Base-by-base conservation (phyloP, 2,797 vertebrate genomes). In the Clarias pachynema region DNA sequence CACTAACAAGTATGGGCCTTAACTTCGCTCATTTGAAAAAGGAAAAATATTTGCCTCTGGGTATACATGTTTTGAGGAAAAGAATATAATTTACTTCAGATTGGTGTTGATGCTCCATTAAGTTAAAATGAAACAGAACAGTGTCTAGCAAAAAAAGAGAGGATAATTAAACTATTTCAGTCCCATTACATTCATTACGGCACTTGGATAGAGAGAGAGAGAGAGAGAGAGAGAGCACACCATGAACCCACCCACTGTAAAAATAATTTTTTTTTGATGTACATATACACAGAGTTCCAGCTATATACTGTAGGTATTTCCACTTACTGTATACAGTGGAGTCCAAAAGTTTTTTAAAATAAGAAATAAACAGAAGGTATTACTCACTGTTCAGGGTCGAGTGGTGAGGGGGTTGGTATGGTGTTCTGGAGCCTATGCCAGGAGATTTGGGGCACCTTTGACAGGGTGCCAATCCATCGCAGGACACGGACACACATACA, bases 61-160 rank as follows among this genome's bases (percentile, higher is more conserved):
- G 3, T 29, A 56, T 20, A 31, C 8, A 75, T 26, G 31, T 77
- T 77, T 31, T 57, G 26, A 75, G 73, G 26, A 75, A 56, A 20
- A 75, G n/a, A 7, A 56, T 56, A 29, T 15, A 74, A 29, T 37
- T 24, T 60, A 60, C 75, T 78, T 60, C 26, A 78, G 56, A 87
- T 74, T 85, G 49, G 73, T 77, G 79, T 84, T 75, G 81, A 88
- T 89, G 89, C 81, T 88, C 91, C 92, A 93, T 82, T 90, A 88
- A 91, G 92, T 87, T 87, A 49, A 91, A 94, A 93, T 87, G 79
- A 91, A 78, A 78, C 79, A 81, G 63, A 75, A 88, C 91, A 84
- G 79, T 84, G 85, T 53, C 69, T 72, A 87, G 81, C 40, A 37
- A 87, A 59, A 59, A 62, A 81, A 56, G 31, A 34, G 26, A 69